phyloP scores from a whole-genome alignment of 2,113 vertebrate genomes.

The Polyodon spathula region DNA sequence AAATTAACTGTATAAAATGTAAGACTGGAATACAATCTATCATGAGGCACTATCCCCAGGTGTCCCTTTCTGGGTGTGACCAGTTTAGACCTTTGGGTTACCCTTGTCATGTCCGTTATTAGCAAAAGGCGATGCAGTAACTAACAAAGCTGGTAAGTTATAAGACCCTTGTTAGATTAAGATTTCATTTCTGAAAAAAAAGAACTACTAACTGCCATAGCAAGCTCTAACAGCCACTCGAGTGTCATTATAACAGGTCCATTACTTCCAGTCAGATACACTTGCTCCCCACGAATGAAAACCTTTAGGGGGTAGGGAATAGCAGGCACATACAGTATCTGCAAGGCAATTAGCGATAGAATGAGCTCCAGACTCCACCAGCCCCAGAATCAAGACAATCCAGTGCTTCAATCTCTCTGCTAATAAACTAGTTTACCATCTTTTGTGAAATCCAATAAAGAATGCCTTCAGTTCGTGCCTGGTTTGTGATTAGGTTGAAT shows the following conservation, averaged over 20 bases:
- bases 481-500: conserved; percentile 19
- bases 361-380: conserved; percentile 26
- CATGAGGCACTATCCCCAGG: no score
- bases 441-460: conserved; percentile 5
- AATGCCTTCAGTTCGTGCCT: conserved; percentile 7
- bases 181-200: conserved; percentile 15
- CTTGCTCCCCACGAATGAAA: conserved; percentile 14
- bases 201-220: conserved; percentile 2
- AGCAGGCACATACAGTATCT: conserved; percentile 12
- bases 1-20: no score
- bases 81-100: no score
- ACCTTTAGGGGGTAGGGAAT: conserved; percentile 15
- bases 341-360: conserved; percentile 29
- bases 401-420: conserved; percentile 6
- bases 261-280: conserved; percentile 22
- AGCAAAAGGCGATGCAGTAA: no score
- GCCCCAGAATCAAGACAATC: conserved; percentile 24
- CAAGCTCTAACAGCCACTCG: neutral
- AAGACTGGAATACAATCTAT: no score
- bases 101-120: no score
- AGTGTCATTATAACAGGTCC: conserved; percentile 27
- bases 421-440: conserved; percentile 19
- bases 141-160: no score
- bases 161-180: conserved; percentile 21
- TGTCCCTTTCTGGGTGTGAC: no score